Conservation (phyloP, 1,140 invertebrate genomes). For the Colletes gigas region DNA sequence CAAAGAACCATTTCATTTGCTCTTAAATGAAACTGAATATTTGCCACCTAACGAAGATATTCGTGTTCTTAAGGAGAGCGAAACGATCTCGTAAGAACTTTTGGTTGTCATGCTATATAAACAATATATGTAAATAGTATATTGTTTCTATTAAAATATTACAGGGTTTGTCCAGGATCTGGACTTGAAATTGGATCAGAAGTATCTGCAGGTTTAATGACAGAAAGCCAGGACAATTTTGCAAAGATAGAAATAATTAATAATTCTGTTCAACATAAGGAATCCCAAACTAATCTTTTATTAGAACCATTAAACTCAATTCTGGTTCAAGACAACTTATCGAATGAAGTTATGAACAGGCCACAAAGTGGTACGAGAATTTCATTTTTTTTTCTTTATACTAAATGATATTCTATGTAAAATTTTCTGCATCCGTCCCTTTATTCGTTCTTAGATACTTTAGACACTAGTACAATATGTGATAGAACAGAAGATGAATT, state of each 20-base stretch:
- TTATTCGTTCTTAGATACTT: slow-evolving; percentile 32
- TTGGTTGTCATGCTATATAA: neutral
- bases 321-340: neutral
- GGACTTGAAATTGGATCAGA: slow-evolving; percentile 21
- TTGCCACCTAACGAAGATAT: slow-evolving; percentile 71
- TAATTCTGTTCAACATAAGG: neutral
- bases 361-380: slow-evolving; percentile 2
- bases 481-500: slow-evolving; percentile 51
- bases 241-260: neutral
- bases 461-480: slow-evolving; percentile 30
- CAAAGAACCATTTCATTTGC: slow-evolving; percentile 65
- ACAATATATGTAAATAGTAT: neutral
- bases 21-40: slow-evolving; percentile 62
- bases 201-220: neutral
- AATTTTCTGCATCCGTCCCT: neutral
- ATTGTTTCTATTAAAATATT: slow-evolving; percentile 19
- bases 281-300: neutral
- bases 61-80: slow-evolving; percentile 62
- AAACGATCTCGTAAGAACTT: slow-evolving; percentile 59
- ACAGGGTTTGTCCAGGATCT: slow-evolving; percentile 63
- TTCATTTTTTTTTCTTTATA: slow-evolving; percentile 3
- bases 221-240: neutral
- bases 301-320: neutral
- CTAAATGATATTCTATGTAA: neutral
- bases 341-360: neutral